Percentiles rank a stretch among this genome's conserved stretches.
Evolutionary conservation across 2,797 vertebrate species (phyloP).

Genomic region (Psittacula echo): DNA sequence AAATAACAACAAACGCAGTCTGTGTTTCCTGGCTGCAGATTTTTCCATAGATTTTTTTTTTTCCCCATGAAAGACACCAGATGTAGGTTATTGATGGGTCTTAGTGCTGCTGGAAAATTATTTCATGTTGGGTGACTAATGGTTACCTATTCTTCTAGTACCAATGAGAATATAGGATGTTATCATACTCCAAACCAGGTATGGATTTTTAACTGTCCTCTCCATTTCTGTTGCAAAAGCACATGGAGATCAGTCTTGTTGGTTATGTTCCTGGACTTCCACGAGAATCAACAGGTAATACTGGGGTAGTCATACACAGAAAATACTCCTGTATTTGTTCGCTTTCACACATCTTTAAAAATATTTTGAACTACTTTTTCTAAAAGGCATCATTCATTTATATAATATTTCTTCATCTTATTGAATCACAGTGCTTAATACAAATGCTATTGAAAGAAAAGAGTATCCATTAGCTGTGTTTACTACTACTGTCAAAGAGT

Average conservation of each 20-base stretch:
- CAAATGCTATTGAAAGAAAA: neutral
- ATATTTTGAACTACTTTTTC: neutral
- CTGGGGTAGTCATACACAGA: neutral
- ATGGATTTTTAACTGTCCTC: neutral
- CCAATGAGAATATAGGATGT: neutral
- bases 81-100: neutral
- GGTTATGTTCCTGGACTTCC: neutral
- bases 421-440: neutral
- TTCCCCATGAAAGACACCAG: neutral
- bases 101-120: neutral
- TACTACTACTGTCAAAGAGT: constrained; percentile 15
- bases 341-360: neutral
- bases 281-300: neutral
- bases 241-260: neutral
- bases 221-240: neutral
- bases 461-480: neutral
- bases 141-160: neutral
- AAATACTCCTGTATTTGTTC: neutral
- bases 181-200: neutral
- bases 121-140: neutral
- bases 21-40: neutral
- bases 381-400: neutral
- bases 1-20: neutral
- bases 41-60: neutral
- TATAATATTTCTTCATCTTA: neutral